Evolutionary conservation across 2,113 vertebrate species (phyloP).

Genomic region (Mugil cephalus): DNA sequence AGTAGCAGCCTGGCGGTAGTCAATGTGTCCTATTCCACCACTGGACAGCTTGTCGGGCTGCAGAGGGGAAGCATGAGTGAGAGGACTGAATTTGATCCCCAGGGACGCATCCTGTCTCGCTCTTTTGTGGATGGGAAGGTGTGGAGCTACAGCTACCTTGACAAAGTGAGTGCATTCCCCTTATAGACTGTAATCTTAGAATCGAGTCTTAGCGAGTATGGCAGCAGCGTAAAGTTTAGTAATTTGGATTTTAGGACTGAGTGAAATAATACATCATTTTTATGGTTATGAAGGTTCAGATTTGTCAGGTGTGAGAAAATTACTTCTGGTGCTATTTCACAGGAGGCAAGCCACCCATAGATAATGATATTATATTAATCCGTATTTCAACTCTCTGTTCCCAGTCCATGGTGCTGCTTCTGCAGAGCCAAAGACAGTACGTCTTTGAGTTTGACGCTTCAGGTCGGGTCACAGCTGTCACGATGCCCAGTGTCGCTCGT

Average conservation of each 20-base stretch:
- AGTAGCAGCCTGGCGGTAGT: conserved; percentile 97
- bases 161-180: conserved; percentile 88
- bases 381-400: conserved; percentile 43
- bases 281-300: conserved; percentile 62
- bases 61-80: conserved; percentile 98
- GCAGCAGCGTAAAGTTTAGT: conserved; percentile 21
- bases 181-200: conserved; percentile 12
- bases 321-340: conserved; percentile 58
- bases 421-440: conserved; percentile 97
- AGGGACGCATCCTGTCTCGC: conserved; percentile 92
- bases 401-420: conserved; percentile 97
- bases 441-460: conserved; percentile 96
- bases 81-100: conserved; percentile 93
- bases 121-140: conserved; percentile 97
- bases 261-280: conserved; percentile 64
- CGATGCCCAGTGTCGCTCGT: conserved; percentile 97
- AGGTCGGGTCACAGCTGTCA: conserved; percentile 93
- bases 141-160: conserved; percentile 99
- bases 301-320: conserved; percentile 62
- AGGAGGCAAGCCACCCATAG: conserved; percentile 59
- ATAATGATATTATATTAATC: conserved; percentile 60
- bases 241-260: conserved; percentile 53
- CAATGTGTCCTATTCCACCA: conserved; percentile 96
- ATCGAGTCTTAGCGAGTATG: conserved; percentile 14
- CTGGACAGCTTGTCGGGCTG: conserved; percentile 92